phyloP scores from a whole-genome alignment of 2,888 invertebrate genomes.

The Meiosimyza platycephala region DNA sequence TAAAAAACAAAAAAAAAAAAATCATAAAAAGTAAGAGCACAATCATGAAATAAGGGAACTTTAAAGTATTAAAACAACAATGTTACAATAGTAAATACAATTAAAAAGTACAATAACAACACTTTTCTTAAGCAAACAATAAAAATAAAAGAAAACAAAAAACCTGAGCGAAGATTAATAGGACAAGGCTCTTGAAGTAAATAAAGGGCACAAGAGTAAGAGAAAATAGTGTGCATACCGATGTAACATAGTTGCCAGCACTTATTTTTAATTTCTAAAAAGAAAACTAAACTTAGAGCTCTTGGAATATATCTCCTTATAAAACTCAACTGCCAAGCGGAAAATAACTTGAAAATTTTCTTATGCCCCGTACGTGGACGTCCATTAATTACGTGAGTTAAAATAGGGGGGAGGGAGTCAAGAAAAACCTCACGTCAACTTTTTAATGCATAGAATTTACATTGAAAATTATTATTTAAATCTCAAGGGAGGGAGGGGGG shows the following conservation, averaged over 20 bases:
- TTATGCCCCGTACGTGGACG: too few species aligned
- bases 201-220: background rate
- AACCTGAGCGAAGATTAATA: background rate
- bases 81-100: conserved; percentile 13
- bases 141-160: background rate
- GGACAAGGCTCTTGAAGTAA: background rate
- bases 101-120: conserved; percentile 6
- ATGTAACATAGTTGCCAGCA: background rate
- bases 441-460: too few species aligned
- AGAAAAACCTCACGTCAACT: too few species aligned
- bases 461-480: too few species aligned
- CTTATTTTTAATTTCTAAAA: background rate
- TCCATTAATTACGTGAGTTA: too few species aligned
- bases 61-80: conserved; percentile 5
- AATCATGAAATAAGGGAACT: too few species aligned
- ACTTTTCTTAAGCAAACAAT: background rate
- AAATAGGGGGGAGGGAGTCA: too few species aligned
- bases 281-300: too few species aligned
- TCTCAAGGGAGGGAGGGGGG: too few species aligned
- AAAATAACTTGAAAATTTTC: too few species aligned
- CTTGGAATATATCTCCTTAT: too few species aligned
- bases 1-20: background rate
- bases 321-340: too few species aligned
- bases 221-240: background rate
- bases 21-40: background rate